These are phyloP conservation scores for Neotragus moschatus DNA, from an alignment of 2,113 vertebrate genomes.

Conservation along the genomic window DNA sequence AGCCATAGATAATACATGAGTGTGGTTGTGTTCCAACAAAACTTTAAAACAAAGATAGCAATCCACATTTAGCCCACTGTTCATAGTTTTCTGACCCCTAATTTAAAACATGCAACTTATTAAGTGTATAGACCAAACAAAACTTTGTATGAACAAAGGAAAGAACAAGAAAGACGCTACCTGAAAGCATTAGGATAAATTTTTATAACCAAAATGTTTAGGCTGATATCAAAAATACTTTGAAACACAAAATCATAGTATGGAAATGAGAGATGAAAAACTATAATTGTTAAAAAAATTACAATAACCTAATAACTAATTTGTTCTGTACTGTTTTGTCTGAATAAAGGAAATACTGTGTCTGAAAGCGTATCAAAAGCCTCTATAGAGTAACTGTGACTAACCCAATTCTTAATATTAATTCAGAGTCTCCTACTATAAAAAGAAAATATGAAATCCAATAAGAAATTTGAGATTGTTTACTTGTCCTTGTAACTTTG, in stretches of 20 bases:
- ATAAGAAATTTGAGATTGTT: conserved; percentile 57
- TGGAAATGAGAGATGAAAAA: conserved; percentile 35
- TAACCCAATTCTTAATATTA: conserved; percentile 61
- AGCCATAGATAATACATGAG: neutral
- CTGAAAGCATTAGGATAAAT: conserved; percentile 22
- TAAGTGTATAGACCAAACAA: conserved; percentile 14
- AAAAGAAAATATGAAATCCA: conserved; percentile 50
- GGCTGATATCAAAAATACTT: conserved; percentile 23
- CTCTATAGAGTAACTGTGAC: neutral
- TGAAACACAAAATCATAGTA: conserved; percentile 41
- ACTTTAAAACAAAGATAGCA: neutral
- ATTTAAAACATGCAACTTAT: conserved; percentile 18
- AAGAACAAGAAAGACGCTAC: neutral
- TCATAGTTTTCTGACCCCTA: neutral
- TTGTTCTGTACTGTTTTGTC: conserved; percentile 16
- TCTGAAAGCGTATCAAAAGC: conserved; percentile 36
- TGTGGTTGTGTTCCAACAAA: neutral
- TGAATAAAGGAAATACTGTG: conserved; percentile 8
- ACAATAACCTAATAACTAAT: neutral
- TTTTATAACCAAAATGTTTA: conserved; percentile 26
- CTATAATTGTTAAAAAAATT: neutral
- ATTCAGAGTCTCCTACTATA: conserved; percentile 50
- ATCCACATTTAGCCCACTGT: neutral
- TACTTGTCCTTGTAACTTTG: conserved; percentile 78
- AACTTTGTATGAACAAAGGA: conserved; percentile 30